Percentiles rank a stretch among this genome's conserved stretches.
Conservation (phyloP, 2,888 invertebrate genomes). For the Desoria tigrina region DNA sequence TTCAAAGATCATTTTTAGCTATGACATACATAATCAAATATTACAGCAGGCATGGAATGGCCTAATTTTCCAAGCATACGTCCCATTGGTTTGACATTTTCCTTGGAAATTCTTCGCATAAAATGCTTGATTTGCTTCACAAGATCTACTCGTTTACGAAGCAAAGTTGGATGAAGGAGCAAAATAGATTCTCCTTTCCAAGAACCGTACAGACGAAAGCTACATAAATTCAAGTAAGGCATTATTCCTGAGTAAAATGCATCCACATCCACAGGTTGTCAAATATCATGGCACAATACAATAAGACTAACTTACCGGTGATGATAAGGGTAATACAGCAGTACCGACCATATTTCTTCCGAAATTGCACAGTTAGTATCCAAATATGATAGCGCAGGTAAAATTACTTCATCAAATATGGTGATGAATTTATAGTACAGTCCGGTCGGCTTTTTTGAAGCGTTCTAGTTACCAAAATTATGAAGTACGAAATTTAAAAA, state of each 20-base stretch:
- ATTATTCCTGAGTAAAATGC: not conserved
- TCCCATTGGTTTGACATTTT: slow-evolving; percentile 96
- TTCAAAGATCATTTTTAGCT: not conserved
- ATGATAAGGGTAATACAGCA: slow-evolving; percentile 84
- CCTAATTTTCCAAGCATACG: slow-evolving; percentile 94
- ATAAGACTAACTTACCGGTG: slow-evolving; percentile 61
- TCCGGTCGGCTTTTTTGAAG: slow-evolving; percentile 56
- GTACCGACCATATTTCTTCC: slow-evolving; percentile 90
- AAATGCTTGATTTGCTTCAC: slow-evolving; percentile 91
- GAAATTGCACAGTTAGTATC: slow-evolving; percentile 94
- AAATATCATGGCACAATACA: slow-evolving; percentile 25
- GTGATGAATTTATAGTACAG: slow-evolving; percentile 82
- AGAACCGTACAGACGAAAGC: slow-evolving; percentile 85
- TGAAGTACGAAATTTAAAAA: slow-evolving; percentile 13
- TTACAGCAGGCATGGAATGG: slow-evolving; percentile 90
- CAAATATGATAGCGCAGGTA: slow-evolving; percentile 88
- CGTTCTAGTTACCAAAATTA: slow-evolving; percentile 34
- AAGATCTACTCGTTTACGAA: slow-evolving; percentile 80
- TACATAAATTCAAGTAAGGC: slow-evolving; percentile 55
- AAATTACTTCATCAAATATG: slow-evolving; percentile 80
- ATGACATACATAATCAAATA: slow-evolving; percentile 87
- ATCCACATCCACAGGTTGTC: not conserved
- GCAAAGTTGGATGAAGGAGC: slow-evolving; percentile 75
- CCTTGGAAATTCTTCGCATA: slow-evolving; percentile 96
- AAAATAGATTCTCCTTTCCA: slow-evolving; percentile 93